Evolutionary conservation across 2,113 vertebrate species (phyloP), one percentile per base, ranked within the genome.

Genomic region (Cricetomys ansorgei): DNA sequence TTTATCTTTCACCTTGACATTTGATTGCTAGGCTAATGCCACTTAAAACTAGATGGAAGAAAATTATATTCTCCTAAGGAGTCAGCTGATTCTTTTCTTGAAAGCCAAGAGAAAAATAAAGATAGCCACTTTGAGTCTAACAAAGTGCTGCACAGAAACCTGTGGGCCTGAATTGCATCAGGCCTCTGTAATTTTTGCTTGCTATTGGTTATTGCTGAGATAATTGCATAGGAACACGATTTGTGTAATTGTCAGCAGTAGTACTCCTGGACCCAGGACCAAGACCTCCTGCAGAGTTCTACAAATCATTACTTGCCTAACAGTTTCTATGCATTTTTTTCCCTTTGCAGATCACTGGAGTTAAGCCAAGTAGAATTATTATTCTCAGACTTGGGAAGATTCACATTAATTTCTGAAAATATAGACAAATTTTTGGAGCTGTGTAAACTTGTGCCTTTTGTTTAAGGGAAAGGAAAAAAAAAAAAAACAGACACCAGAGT

Each of bases 61-160:
- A 98, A 98, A 98, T 97, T 98, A 98, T 95, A 96, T 97, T 98
- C 97, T 97, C 94, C 29, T 94, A 97, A 98, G 97, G 96, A 98
- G 96, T 92, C 0, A 0, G 96, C 94, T 96, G 96, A 98, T 97
- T 98, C 84, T 72, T 98, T 98, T 98, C 97, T 98, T 97, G 94
- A 81, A 97, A 88, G 95, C 40, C 95, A 95, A 97, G 53, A 94
- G 96, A 96, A 81, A 98, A 97, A 97, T 86, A 97, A 98, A 97
- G 97, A 97, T 77, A 96, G 95, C 67, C 45, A 92, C 98, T 98
- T 98, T 98, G 95, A 97, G 93, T 97, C 97, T 96, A 96, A 98
- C 73, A 96, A 97, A 98, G 91, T 97, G 72, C 92, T 97, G 88
- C 97, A 92, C 50, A 98, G 94, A 98, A 98, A 95, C 55, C 94